Percentiles rank a stretch among this genome's conserved stretches.
Evolutionary conservation across 2,888 invertebrate species (phyloP).

Genomic region (Ormyrus nitidulus): DNA sequence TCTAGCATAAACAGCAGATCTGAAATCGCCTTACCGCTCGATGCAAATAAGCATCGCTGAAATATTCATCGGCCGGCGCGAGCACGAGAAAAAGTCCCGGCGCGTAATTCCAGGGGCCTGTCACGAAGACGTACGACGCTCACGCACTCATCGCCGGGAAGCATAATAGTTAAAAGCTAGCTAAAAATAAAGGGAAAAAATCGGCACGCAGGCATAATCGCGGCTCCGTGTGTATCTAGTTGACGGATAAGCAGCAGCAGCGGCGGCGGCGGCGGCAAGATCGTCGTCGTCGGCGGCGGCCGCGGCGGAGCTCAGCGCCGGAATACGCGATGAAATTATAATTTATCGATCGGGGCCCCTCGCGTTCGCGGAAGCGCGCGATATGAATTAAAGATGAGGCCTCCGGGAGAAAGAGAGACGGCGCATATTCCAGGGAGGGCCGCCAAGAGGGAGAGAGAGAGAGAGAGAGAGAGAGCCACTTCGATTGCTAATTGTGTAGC

Average conservation of each 20-base stretch:
- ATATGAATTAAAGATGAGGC: slow-evolving; percentile 74
- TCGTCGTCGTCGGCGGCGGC: neutral
- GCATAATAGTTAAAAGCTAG: neutral
- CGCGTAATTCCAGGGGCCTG: slow-evolving; percentile 14
- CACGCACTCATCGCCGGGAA: too few relatives aligned
- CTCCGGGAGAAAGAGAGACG: slow-evolving; percentile 17
- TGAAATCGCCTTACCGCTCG: too few relatives aligned
- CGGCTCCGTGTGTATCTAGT: slow-evolving; percentile 28
- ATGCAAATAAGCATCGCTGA: too few relatives aligned
- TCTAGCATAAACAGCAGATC: too few relatives aligned
- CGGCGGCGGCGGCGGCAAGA: too few relatives aligned
- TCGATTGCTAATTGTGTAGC: slow-evolving; percentile 71
- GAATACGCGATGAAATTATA: slow-evolving; percentile 71
- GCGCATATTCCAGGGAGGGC: too few relatives aligned
- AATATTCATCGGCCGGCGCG: neutral
- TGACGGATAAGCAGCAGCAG: slow-evolving; percentile 43
- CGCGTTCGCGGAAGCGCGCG: slow-evolving; percentile 70
- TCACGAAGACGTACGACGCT: neutral
- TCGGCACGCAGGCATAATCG: neutral
- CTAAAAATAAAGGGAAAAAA: neutral
- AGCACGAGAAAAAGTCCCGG: neutral
- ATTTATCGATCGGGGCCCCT: slow-evolving; percentile 72
- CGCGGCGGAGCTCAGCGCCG: neutral
- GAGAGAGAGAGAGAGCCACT: slow-evolving; percentile 66
- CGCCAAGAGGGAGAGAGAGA: neutral